Conservation (phyloP, 2,888 invertebrate genomes). For the Rhogogaster chlorosoma region DNA sequence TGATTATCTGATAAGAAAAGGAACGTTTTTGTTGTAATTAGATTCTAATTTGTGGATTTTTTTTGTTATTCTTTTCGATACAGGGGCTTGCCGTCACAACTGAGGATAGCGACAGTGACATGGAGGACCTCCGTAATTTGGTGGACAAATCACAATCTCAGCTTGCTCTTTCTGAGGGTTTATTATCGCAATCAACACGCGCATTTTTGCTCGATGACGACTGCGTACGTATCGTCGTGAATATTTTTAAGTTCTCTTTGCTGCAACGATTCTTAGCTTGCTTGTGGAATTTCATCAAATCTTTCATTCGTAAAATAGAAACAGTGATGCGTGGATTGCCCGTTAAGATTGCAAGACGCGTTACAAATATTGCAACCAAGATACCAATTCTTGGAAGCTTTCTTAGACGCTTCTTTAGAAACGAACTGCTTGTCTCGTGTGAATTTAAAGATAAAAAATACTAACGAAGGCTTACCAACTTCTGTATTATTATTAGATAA, state of each 20-base stretch:
- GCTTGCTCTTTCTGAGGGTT: conserved; percentile 82
- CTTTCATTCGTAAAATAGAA: conserved; percentile 43
- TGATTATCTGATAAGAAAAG: not conserved
- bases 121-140: conserved; percentile 83
- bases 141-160: conserved; percentile 83
- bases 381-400: not conserved
- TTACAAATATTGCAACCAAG: not conserved
- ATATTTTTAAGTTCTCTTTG: not conserved
- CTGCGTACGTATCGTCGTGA: conserved; percentile 71
- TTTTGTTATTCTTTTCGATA: conserved; percentile 53
- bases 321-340: not conserved
- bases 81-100: conserved; percentile 70
- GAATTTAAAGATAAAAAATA: conserved; percentile 21
- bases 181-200: conserved; percentile 79
- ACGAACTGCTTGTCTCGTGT: not conserved
- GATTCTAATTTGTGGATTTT: not conserved
- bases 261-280: conserved; percentile 28
- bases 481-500: conserved; percentile 22
- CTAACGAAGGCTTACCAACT: conserved; percentile 20
- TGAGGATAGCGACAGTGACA: conserved; percentile 83
- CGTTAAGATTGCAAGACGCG: not conserved
- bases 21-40: not conserved
- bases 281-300: conserved; percentile 9
- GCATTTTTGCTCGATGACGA: conserved; percentile 73
- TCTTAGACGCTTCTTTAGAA: not conserved